Conservation (phyloP, 2,113 vertebrate species). For the Pterocles burchelli region DNA sequence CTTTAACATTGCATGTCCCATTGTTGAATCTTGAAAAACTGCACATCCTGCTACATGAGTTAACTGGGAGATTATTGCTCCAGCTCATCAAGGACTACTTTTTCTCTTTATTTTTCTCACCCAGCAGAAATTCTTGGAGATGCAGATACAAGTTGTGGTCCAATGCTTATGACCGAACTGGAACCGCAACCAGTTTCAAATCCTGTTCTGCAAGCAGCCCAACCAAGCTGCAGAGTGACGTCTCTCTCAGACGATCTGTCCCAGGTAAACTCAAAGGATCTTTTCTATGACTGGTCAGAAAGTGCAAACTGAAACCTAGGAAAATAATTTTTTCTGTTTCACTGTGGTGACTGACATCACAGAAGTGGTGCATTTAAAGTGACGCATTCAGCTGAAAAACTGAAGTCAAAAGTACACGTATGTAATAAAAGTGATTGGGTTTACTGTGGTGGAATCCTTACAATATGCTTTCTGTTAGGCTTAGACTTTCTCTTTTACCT, state of each 20-base stretch:
- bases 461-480: neutral
- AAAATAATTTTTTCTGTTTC: neutral
- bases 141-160: conserved; percentile 55
- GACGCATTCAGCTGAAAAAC: neutral
- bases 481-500: neutral
- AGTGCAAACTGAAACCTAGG: neutral
- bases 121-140: conserved; percentile 53
- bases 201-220: neutral
- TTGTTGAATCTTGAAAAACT: neutral
- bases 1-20: neutral
- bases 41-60: neutral
- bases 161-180: conserved; percentile 74
- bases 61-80: neutral
- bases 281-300: neutral
- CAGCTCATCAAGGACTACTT: neutral
- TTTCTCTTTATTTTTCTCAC: neutral
- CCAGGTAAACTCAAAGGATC: conserved; percentile 68
- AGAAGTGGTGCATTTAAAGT: neutral
- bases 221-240: neutral
- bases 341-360: neutral
- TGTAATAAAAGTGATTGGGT: neutral
- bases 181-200: conserved; percentile 21
- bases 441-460: neutral
- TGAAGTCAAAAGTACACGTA: neutral
- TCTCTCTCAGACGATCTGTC: conserved; percentile 2